Evolutionary conservation across 2,113 vertebrate genomes (phyloP).

Genomic region (Oceanodroma tethys): DNA sequence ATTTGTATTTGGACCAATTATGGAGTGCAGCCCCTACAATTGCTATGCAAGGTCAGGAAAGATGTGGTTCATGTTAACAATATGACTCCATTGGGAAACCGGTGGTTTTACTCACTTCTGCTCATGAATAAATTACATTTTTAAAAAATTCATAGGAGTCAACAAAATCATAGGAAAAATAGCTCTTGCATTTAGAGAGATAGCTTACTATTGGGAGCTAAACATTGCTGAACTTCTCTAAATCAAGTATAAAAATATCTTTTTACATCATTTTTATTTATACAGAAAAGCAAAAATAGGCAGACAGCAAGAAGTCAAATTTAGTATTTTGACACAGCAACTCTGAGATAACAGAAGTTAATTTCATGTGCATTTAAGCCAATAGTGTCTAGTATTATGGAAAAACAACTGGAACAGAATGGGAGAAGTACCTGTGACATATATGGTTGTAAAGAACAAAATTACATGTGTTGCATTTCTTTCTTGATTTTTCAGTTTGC

Average conservation of each 20-base stretch:
- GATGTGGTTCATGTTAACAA: conserved; percentile 5
- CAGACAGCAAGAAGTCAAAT: background rate
- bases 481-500: background rate
- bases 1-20: background rate
- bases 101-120: conserved; percentile 16
- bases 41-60: conserved; percentile 16
- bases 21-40: background rate
- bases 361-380: background rate
- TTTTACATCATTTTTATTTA: conserved; percentile 12
- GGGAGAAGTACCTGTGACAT: background rate
- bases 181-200: conserved; percentile 1
- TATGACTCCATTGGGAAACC: background rate
- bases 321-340: background rate
- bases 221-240: background rate
- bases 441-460: background rate
- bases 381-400: background rate
- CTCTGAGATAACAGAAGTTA: background rate
- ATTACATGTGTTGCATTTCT: background rate
- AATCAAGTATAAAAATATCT: conserved; percentile 26
- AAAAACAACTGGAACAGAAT: background rate
- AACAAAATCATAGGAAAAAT: conserved; percentile 11
- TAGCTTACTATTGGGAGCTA: background rate
- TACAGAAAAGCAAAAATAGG: background rate
- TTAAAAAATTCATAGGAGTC: background rate
- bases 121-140: conserved; percentile 41